Conservation (phyloP, 2,888 invertebrate species). For the Acanthacorydalis orientalis region DNA sequence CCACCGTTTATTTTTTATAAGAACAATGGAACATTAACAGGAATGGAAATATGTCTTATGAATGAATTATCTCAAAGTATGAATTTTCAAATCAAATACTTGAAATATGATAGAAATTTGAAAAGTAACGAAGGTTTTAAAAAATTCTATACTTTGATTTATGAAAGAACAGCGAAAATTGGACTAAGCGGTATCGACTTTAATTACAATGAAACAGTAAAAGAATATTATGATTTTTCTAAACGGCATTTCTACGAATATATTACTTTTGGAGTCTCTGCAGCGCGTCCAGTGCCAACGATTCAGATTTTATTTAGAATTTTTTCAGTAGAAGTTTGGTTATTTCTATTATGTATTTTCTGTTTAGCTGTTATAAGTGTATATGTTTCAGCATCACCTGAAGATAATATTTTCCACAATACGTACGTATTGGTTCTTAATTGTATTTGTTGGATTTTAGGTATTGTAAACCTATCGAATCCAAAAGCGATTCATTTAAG, state of each 20-base stretch:
- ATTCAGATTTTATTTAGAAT: no score
- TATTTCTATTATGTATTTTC: background rate
- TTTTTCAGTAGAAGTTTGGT: no score
- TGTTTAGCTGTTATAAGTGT: background rate
- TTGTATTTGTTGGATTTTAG: conserved; percentile 24
- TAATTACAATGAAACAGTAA: no score
- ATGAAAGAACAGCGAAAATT: no score
- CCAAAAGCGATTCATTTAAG: conserved; percentile 32
- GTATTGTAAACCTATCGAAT: conserved; percentile 30
- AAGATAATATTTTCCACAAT: conserved; percentile 7
- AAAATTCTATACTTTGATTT: no score
- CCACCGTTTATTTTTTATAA: conserved; percentile 14
- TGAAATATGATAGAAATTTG: no score
- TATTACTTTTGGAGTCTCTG: no score
- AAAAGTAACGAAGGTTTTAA: no score
- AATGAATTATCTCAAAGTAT: conserved; percentile 10
- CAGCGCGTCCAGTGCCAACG: no score
- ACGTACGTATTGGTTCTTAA: conserved; percentile 10
- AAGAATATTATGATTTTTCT: no score
- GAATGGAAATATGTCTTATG: conserved; percentile 14
- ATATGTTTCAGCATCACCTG: background rate
- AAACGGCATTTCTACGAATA: no score
- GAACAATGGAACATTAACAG: conserved; percentile 4
- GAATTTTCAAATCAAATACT: conserved; percentile 9
- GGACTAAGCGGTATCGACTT: no score